Percentiles rank a stretch among this genome's conserved stretches.
Conservation (phyloP, 2,113 vertebrate genomes). For the Pycnonotus jocosus region DNA sequence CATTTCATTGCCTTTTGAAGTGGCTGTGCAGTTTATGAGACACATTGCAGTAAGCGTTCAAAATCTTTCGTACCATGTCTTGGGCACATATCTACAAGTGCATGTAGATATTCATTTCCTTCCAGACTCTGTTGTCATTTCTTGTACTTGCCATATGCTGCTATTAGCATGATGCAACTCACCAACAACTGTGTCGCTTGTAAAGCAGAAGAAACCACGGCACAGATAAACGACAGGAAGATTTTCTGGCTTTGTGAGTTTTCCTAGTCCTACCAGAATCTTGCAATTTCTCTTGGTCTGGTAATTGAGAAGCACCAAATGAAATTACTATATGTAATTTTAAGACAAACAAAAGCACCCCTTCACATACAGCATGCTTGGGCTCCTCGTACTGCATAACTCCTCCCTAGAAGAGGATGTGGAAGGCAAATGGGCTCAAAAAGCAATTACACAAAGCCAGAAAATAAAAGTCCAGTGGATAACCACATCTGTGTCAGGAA, state of each 20-base stretch:
- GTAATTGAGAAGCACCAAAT: neutral
- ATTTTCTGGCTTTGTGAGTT: neutral
- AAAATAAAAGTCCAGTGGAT: neutral
- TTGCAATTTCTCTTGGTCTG: neutral
- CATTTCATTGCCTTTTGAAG: neutral
- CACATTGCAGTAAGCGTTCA: neutral
- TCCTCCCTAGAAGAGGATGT: neutral
- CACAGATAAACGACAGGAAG: neutral
- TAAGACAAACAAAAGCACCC: neutral
- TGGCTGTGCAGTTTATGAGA: neutral
- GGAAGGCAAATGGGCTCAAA: neutral
- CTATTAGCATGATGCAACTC: neutral
- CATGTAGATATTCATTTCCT: neutral
- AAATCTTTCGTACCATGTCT: neutral
- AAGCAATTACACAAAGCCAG: neutral
- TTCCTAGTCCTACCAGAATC: neutral
- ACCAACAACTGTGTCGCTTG: neutral
- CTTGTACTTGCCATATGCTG: neutral
- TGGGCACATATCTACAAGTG: neutral
- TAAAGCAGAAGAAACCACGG: neutral
- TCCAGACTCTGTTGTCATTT: neutral
- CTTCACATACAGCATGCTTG: fast-evolving
- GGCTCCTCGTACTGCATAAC: neutral
- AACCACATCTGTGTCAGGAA: neutral
- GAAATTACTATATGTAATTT: neutral